phyloP scores from a whole-genome alignment of 1,140 invertebrate genomes.

The Lepidotrigona ventralis region DNA sequence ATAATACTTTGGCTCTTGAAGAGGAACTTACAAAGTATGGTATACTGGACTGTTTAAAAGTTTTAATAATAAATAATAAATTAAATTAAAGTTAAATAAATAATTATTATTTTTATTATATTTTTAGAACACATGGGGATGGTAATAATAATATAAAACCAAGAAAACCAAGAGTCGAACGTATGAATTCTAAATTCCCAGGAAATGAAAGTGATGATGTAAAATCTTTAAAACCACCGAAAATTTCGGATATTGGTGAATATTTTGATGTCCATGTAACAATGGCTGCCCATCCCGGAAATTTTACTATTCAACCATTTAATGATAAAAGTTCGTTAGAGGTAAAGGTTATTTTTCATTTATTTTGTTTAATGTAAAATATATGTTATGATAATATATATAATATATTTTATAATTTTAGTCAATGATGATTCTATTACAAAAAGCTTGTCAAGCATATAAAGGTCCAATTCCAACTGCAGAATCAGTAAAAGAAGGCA shows the following conservation, averaged over 20 bases:
- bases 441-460: slow-evolving; percentile 77
- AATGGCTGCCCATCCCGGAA: slow-evolving; percentile 82
- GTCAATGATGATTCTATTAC: slow-evolving; percentile 80
- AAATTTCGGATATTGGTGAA: slow-evolving; percentile 72
- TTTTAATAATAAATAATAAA: not conserved
- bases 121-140: slow-evolving; percentile 60
- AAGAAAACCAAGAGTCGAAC: slow-evolving; percentile 55
- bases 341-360: slow-evolving; percentile 54
- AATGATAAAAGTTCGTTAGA: slow-evolving; percentile 45
- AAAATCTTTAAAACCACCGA: slow-evolving; percentile 66
- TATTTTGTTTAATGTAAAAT: not conserved
- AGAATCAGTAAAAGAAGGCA: slow-evolving; percentile 76
- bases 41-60: not conserved
- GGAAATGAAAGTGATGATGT: slow-evolving; percentile 31
- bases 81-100: not conserved
- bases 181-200: slow-evolving; percentile 50
- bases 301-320: slow-evolving; percentile 79
- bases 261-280: slow-evolving; percentile 82
- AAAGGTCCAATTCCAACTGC: slow-evolving; percentile 68
- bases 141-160: slow-evolving; percentile 64
- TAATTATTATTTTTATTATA: slow-evolving; percentile 10
- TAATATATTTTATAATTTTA: slow-evolving; percentile 50
- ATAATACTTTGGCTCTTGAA: slow-evolving; percentile 81
- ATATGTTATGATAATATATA: not conserved
- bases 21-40: slow-evolving; percentile 55